Conservation (phyloP, 1,140 invertebrate genomes). For the Glossosoma conforme region DNA sequence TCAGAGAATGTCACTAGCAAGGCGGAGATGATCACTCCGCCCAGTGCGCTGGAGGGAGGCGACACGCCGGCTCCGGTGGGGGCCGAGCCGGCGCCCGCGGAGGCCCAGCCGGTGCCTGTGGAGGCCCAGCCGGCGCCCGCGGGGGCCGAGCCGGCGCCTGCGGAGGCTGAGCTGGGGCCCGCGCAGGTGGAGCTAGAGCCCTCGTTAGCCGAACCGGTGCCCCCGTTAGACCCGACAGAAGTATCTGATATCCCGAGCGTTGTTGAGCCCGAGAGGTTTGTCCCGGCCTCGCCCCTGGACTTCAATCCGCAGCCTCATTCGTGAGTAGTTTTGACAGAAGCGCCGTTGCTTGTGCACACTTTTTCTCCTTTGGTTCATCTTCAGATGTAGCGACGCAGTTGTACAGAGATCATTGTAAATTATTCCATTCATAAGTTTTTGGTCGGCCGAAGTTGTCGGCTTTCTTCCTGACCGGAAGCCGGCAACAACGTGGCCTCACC, state of each 20-base stretch:
- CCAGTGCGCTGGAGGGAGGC: slow-evolving; percentile 39
- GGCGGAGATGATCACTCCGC: slow-evolving; percentile 34
- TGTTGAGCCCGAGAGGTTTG: slow-evolving; percentile 29
- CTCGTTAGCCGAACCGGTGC: neutral
- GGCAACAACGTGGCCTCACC: too few relatives aligned
- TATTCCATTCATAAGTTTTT: too few relatives aligned
- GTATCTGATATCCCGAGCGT: neutral
- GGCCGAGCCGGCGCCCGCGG: neutral
- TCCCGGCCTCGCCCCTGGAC: slow-evolving; percentile 38
- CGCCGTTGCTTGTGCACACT: slow-evolving; percentile 8
- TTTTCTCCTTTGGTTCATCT: slow-evolving; percentile 5
- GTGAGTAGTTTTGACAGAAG: slow-evolving; percentile 46
- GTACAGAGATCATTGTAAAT: too few relatives aligned
- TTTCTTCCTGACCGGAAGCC: too few relatives aligned
- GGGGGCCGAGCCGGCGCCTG: neutral
- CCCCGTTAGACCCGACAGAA: slow-evolving; percentile 1
- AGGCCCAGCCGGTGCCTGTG: slow-evolving; percentile 2
- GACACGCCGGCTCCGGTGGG: neutral
- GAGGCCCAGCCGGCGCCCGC: neutral
- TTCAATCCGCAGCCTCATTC: slow-evolving; percentile 46
- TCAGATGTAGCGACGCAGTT: too few relatives aligned
- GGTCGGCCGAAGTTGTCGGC: too few relatives aligned
- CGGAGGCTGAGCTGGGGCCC: neutral
- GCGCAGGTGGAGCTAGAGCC: neutral
- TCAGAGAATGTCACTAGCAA: slow-evolving; percentile 1